Evolutionary conservation across 2,797 vertebrate species (phyloP), one percentile per base, ranked within the genome.

Genomic region (Pangasius sanitwongsei): DNA sequence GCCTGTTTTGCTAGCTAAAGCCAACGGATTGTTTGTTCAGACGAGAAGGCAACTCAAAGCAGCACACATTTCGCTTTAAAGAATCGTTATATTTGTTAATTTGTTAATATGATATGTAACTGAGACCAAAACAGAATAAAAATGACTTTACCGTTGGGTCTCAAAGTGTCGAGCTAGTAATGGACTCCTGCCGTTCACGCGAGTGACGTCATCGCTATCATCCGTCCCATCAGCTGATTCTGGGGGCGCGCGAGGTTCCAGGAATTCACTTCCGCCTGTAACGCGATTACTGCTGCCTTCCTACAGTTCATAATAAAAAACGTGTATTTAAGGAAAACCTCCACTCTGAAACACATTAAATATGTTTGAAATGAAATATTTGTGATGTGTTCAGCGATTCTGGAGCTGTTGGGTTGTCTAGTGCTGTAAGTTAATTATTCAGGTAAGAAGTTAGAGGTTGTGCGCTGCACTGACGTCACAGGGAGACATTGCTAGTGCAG

Each of bases 211-310:
- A 67, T 70, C 50, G 7, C 2, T 6, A 23, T 63, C 87, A 85
- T 70, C 81, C 50, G 80, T 41, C 75, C n/a, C 69, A n/a, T 53
- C n/a, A 83, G 81, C 87, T 85, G 88, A 85, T 81, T 34, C 12
- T 20, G 28, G 4, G 65, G 83, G 20, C 41, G 83, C n/a, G 83
- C 7, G 61, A 48, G 41, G 37, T n/a, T 65, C 50, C 15, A 65
- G 61, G 41, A 44, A 83, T 65, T 20, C 28, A 65, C 82, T 65
- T 63, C 61, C 82, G 82, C 13, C 25, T 65, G 57, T 34, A 78
- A 53, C 15, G 6, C 2, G 28, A 77, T n/a, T 8, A 78, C 13
- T 78, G 20, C 23, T 61, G 80, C 34, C 9, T 28, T 61, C 44
- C 12, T n/a, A 63, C 25, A 63, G 5, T n/a, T 28, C 25, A 28